Conservation (phyloP, 2,113 vertebrate species). For the Sigmodon hispidus region DNA sequence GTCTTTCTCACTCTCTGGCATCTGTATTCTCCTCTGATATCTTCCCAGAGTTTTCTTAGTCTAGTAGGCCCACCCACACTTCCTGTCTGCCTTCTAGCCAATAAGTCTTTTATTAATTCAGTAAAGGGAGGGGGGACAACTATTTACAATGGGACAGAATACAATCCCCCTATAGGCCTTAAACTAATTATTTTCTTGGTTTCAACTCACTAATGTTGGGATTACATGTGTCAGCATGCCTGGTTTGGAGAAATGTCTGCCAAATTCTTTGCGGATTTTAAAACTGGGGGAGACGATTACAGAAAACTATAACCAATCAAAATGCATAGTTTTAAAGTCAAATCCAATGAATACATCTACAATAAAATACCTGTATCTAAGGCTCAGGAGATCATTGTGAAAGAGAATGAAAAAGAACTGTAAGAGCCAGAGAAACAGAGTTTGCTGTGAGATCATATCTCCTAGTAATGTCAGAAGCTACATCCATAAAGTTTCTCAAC, state of each 20-base stretch:
- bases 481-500: neutral
- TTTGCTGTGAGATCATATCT: neutral
- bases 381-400: neutral
- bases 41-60: too few species aligned
- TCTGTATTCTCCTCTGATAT: too few species aligned
- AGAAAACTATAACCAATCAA: neutral
- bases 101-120: too few species aligned
- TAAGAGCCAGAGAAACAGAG: neutral
- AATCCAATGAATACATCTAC: neutral
- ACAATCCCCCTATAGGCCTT: too few species aligned
- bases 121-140: too few species aligned
- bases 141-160: too few species aligned
- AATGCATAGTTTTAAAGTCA: neutral
- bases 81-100: too few species aligned
- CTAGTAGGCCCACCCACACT: too few species aligned
- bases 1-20: too few species aligned
- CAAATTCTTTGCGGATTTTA: neutral
- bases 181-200: neutral
- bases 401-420: neutral
- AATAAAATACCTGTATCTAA: neutral
- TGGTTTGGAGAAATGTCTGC: slow-evolving; percentile 4
- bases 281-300: neutral
- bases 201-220: neutral
- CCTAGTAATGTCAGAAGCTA: neutral
- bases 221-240: neutral